Conservation (phyloP, 2,888 invertebrate genomes). For the Fragum whitleyi region DNA sequence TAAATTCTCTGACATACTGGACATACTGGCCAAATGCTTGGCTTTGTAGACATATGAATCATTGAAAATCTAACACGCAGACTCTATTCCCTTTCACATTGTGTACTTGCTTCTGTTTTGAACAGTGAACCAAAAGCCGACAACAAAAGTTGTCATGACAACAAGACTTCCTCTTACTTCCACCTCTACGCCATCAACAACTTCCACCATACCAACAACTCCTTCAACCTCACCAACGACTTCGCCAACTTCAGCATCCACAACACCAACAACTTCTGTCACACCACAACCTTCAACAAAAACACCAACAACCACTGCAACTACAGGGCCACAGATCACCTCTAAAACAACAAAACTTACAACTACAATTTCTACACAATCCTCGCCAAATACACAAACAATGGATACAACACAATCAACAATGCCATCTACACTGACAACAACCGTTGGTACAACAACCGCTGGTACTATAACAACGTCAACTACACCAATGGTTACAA, state of each 20-base stretch:
- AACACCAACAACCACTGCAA: background rate
- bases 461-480: background rate
- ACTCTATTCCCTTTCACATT: too few relatives aligned
- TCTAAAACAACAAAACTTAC: background rate
- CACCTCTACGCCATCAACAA: background rate
- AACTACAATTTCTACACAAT: background rate
- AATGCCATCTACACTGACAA: background rate
- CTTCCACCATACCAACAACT: background rate
- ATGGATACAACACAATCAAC: background rate
- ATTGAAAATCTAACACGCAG: too few relatives aligned
- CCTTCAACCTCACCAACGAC: background rate
- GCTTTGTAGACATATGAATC: too few relatives aligned
- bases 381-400: too few relatives aligned
- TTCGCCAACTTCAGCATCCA: background rate
- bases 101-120: too few relatives aligned
- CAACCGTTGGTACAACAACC: background rate
- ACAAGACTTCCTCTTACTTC: background rate
- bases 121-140: background rate
- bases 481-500: background rate
- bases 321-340: background rate
- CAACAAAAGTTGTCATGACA: background rate
- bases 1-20: too few relatives aligned
- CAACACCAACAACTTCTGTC: background rate
- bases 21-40: too few relatives aligned
- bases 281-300: background rate